phyloP scores from a whole-genome alignment of 2,113 vertebrate species.

The Turnix velox region DNA sequence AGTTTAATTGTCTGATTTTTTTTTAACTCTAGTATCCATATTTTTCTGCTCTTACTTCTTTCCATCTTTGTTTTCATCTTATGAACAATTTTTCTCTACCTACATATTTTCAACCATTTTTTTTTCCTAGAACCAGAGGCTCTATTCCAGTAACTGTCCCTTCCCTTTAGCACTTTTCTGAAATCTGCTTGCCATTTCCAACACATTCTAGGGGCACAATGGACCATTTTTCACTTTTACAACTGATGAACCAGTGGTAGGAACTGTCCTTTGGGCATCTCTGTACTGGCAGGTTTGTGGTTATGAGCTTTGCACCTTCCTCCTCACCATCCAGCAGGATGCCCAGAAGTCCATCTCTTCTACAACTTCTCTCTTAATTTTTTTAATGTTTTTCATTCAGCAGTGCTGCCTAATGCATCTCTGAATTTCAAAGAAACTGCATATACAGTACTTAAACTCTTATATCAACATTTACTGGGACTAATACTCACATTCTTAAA shows the following conservation, averaged over 20 bases:
- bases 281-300: fast-evolving
- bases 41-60: background rate
- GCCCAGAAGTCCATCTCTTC: background rate
- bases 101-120: background rate
- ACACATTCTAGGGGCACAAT: background rate
- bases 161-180: background rate
- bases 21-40: background rate
- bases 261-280: background rate
- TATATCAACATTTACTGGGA: background rate
- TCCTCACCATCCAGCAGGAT: background rate
- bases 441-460: background rate
- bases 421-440: background rate
- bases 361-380: background rate
- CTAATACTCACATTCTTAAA: background rate
- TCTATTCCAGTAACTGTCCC: fast-evolving
- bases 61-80: background rate
- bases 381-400: background rate
- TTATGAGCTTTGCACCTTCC: background rate
- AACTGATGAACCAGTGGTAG: background rate
- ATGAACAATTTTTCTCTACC: background rate
- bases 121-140: background rate
- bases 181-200: background rate
- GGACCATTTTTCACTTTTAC: background rate
- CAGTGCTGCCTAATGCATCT: background rate
- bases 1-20: background rate